These are phyloP conservation scores for Limnodromus scolopaceus DNA, from an alignment of 2,797 vertebrate species.

Conservation along the genomic window DNA sequence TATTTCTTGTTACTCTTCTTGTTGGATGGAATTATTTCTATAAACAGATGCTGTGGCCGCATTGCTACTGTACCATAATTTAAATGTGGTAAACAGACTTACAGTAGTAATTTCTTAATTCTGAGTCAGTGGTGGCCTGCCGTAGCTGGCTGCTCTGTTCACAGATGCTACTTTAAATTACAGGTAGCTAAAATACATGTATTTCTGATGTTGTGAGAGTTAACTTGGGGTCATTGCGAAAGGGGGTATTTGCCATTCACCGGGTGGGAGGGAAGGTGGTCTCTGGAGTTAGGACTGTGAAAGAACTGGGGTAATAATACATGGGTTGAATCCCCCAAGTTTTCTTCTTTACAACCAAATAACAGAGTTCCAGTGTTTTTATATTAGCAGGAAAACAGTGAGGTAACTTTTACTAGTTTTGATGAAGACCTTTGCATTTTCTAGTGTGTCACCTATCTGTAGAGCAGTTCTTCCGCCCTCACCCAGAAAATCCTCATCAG, in stretches of 20 bases:
- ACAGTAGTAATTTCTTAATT: not conserved
- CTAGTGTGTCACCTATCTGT: not conserved
- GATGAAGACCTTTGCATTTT: not conserved
- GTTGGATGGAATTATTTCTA: slow-evolving; percentile 7
- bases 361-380: not conserved
- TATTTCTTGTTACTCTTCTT: not conserved
- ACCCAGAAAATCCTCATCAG: not conserved
- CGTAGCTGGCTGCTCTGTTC: not conserved
- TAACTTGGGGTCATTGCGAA: not conserved
- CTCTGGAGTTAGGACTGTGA: not conserved
- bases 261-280: not conserved
- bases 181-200: not conserved
- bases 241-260: not conserved
- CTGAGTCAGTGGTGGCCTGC: not conserved
- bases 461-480: not conserved
- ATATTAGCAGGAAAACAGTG: not conserved
- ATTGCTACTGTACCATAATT: slow-evolving; percentile 14
- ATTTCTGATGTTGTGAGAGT: not conserved
- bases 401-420: not conserved
- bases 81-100: slow-evolving; percentile 20
- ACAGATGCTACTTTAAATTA: not conserved
- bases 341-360: not conserved
- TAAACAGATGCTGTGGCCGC: not conserved
- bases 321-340: not conserved
- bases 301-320: not conserved